phyloP scores from a whole-genome alignment of 1,140 invertebrate species.

The Drosophila suzukii region DNA sequence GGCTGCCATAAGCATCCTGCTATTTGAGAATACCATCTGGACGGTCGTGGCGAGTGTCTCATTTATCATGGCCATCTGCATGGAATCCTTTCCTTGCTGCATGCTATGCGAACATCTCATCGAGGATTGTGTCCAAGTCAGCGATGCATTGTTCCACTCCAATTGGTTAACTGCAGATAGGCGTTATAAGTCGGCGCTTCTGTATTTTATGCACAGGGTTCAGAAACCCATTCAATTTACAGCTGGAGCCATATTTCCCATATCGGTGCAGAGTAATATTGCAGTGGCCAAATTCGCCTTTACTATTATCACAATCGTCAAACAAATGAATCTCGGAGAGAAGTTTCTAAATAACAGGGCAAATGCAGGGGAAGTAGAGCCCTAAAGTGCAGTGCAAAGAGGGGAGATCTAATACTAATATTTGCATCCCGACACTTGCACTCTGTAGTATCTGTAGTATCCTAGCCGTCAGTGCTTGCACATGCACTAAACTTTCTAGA shows the following conservation, averaged over 20 bases:
- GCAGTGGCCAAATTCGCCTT: conserved; percentile 61
- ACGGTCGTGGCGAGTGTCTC: conserved; percentile 15
- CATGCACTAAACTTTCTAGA: conserved; percentile 4
- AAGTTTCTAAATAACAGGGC: conserved; percentile 27
- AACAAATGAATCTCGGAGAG: conserved; percentile 57
- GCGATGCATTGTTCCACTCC: conserved; percentile 39
- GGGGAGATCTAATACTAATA: conserved; percentile 2
- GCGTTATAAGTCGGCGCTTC: conserved; percentile 27
- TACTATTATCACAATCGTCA: conserved; percentile 55
- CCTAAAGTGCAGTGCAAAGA: not conserved
- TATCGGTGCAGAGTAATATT: conserved; percentile 57
- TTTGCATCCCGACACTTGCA: conserved; percentile 3
- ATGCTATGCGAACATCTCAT: conserved; percentile 44
- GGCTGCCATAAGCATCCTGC: conserved; percentile 36
- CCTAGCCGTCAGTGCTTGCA: not conserved
- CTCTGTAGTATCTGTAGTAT: not conserved
- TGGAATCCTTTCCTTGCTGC: conserved; percentile 44
- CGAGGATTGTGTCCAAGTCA: conserved; percentile 25
- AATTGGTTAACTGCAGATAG: conserved; percentile 31
- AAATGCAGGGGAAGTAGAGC: not conserved
- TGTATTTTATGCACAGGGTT: conserved; percentile 37
- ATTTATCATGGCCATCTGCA: conserved; percentile 28
- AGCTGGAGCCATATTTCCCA: conserved; percentile 51
- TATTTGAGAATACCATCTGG: conserved; percentile 34
- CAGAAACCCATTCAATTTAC: conserved; percentile 39